Evolutionary conservation across 2,888 invertebrate species (phyloP).

Genomic region (Sesamia inferens): DNA sequence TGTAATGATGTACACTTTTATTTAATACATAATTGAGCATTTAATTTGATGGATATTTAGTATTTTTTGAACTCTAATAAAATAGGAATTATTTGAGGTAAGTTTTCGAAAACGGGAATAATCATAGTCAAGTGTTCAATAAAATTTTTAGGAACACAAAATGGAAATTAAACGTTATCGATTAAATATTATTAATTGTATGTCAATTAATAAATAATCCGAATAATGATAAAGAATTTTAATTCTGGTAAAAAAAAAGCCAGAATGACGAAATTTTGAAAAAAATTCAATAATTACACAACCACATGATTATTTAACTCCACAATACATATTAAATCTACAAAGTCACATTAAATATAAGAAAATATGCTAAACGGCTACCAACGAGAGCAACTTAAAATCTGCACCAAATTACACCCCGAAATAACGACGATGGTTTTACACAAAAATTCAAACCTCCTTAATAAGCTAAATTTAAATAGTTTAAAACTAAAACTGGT

Average conservation of each 20-base stretch:
- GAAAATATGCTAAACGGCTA: constrained; percentile 59
- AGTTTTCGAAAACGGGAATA: too few species aligned
- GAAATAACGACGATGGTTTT: constrained; percentile 68
- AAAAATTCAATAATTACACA: constrained; percentile 19
- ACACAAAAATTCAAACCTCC: constrained; percentile 71
- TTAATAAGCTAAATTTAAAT: constrained; percentile 74
- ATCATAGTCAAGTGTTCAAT: not conserved
- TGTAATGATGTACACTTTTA: not conserved
- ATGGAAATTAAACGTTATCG: not conserved
- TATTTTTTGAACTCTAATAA: not conserved
- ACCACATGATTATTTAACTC: constrained; percentile 10
- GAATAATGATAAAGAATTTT: not conserved
- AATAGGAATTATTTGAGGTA: not conserved
- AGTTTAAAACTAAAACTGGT: constrained; percentile 57
- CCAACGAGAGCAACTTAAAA: constrained; percentile 45
- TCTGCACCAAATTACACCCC: constrained; percentile 62
- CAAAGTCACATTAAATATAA: constrained; percentile 48
- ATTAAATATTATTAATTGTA: not conserved
- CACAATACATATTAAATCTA: constrained; percentile 49
- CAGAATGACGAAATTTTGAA: not conserved
- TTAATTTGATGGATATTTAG: too few species aligned
- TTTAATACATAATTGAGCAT: too few species aligned
- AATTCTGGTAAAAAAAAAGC: not conserved
- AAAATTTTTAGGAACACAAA: not conserved
- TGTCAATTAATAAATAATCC: not conserved